phyloP scores from a whole-genome alignment of 2,797 vertebrate species.

The Halcyon badia region DNA sequence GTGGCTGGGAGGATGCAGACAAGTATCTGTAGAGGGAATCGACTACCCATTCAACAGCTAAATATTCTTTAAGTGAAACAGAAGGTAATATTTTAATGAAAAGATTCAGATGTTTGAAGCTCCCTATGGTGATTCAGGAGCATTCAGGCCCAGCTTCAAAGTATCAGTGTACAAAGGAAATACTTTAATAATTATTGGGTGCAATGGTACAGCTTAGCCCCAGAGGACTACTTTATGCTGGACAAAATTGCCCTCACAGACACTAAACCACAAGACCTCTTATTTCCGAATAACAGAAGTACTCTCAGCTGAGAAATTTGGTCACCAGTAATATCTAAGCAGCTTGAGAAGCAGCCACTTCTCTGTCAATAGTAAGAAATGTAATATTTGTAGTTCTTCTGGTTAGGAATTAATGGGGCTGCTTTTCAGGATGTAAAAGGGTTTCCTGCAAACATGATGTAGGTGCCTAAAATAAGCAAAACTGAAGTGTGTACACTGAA shows the following conservation, averaged over 20 bases:
- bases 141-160: neutral
- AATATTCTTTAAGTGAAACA: neutral
- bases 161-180: neutral
- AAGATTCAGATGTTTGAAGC: neutral
- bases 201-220: neutral
- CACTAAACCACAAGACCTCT: neutral
- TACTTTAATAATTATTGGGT: neutral
- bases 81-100: neutral
- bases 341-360: neutral
- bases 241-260: neutral
- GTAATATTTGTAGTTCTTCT: neutral
- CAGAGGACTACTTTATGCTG: neutral
- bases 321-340: neutral
- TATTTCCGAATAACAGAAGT: neutral
- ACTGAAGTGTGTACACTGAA: neutral
- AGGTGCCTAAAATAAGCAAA: neutral
- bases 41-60: neutral
- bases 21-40: neutral
- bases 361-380: neutral
- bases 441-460: neutral
- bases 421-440: neutral
- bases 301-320: constrained; percentile 19
- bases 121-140: neutral
- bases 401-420: neutral
- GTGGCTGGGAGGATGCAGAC: neutral